phyloP scores from a whole-genome alignment of 2,888 invertebrate species.

The Yponomeuta evonymella region DNA sequence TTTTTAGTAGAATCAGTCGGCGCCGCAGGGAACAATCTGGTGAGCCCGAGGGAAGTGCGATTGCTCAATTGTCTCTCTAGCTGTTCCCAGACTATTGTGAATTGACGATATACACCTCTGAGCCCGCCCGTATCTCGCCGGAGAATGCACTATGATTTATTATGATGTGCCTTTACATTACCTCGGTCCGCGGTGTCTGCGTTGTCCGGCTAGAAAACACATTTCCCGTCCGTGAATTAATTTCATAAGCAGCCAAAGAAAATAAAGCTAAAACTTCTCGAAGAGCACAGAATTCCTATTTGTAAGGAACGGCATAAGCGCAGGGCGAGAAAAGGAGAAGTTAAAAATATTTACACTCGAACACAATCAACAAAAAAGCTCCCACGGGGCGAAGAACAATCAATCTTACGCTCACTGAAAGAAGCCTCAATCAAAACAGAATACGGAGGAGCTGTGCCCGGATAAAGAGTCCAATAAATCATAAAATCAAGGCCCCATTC shows the following conservation, averaged over 20 bases:
- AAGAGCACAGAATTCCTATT: background rate
- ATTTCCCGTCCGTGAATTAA: background rate
- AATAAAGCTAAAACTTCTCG: background rate
- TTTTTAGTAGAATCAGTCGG: background rate
- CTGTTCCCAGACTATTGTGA: slow-evolving; percentile 26
- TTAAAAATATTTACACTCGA: slow-evolving; percentile 65
- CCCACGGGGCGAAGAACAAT: slow-evolving; percentile 67
- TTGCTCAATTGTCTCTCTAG: slow-evolving; percentile 52
- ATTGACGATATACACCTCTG: slow-evolving; percentile 14
- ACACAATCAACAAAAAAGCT: slow-evolving; percentile 61
- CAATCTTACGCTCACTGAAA: slow-evolving; percentile 68
- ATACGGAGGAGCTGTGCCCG: slow-evolving; percentile 61
- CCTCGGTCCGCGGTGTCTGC: background rate
- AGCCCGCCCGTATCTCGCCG: slow-evolving; percentile 39
- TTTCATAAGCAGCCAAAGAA: background rate
- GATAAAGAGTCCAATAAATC: slow-evolving; percentile 72
- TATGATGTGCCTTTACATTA: slow-evolving; percentile 10
- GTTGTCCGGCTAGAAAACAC: background rate
- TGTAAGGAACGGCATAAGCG: background rate
- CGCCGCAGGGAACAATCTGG: slow-evolving; percentile 44
- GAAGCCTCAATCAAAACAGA: slow-evolving; percentile 74
- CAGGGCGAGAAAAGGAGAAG: slow-evolving; percentile 34
- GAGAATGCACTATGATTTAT: slow-evolving; percentile 15
- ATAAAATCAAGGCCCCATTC: slow-evolving; percentile 73
- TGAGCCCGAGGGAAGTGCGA: slow-evolving; percentile 37